These are phyloP conservation scores for Tachyglossus aculeatus DNA, from an alignment of 2,797 vertebrate species.

Conservation along the genomic window DNA sequence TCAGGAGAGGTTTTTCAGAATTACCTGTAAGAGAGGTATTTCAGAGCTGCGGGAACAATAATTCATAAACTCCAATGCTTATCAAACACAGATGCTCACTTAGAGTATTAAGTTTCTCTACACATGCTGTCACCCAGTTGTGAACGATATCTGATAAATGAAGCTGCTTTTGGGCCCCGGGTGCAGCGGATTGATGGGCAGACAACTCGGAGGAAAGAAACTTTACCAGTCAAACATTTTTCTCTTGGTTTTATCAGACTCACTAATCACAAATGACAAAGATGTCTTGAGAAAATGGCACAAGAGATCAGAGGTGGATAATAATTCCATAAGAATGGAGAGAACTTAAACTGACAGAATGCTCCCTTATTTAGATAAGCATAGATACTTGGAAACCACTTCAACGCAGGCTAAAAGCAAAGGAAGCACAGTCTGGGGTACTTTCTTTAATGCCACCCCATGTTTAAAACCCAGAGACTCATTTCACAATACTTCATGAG, in stretches of 20 bases:
- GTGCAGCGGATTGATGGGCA: background rate
- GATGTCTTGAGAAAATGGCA: background rate
- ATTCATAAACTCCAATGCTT: background rate
- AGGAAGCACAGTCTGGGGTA: slow-evolving; percentile 5
- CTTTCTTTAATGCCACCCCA: slow-evolving; percentile 5
- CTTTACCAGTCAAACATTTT: background rate
- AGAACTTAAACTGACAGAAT: background rate
- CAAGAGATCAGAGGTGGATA: background rate
- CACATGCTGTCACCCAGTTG: background rate
- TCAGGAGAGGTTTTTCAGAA: too few species aligned
- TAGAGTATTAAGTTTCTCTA: background rate
- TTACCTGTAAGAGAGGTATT: too few species aligned
- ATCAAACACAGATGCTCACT: background rate
- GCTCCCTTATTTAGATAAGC: slow-evolving; percentile 9
- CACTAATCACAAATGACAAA: background rate
- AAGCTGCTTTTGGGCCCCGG: background rate
- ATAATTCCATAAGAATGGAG: background rate
- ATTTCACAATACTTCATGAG: background rate
- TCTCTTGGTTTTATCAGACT: background rate
- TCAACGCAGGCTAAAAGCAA: slow-evolving; percentile 18
- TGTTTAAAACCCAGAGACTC: too few species aligned
- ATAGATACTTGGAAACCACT: background rate
- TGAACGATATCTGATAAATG: background rate
- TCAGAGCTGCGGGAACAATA: background rate
- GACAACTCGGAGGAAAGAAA: background rate